Conservation (phyloP, 2,888 invertebrate genomes). For the Rhamphomyia laevipes region DNA sequence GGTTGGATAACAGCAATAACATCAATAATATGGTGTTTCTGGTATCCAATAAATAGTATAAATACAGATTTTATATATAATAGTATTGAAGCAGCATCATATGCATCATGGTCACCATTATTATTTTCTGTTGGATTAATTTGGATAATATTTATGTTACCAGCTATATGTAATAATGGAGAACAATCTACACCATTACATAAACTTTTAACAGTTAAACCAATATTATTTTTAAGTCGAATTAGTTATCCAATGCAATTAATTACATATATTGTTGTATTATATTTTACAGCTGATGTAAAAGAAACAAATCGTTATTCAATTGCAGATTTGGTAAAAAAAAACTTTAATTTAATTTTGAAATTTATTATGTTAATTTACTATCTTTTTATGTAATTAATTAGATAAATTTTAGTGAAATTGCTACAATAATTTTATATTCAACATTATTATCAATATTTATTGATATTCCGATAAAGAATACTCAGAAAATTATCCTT, state of each 20-base stretch:
- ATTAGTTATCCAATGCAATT: constrained; percentile 56
- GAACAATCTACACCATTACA: constrained; percentile 7
- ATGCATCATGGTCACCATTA: constrained; percentile 52
- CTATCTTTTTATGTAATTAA: background rate
- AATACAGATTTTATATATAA: constrained; percentile 48
- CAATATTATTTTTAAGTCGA: constrained; percentile 49
- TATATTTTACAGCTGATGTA: constrained; percentile 51
- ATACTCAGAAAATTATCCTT: constrained; percentile 30
- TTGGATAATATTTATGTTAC: constrained; percentile 48
- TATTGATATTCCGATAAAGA: constrained; percentile 55
- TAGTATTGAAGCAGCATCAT: constrained; percentile 48
- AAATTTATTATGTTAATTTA: background rate
- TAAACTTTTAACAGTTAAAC: constrained; percentile 41
- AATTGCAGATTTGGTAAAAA: constrained; percentile 44
- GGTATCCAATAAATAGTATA: constrained; percentile 48
- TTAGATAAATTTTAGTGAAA: constrained; percentile 48
- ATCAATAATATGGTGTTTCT: constrained; percentile 41
- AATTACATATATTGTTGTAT: constrained; percentile 52
- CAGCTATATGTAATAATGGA: constrained; percentile 8
- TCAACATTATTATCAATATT: constrained; percentile 47
- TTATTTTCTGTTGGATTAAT: constrained; percentile 47
- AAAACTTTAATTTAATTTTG: too few species aligned
- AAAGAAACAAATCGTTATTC: constrained; percentile 49
- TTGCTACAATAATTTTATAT: constrained; percentile 40
- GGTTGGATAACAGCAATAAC: constrained; percentile 27